Percentiles rank a stretch among this genome's conserved stretches.
Conservation (phyloP, 64 coral and sea anemone genomes). For the Porites australiensis region DNA sequence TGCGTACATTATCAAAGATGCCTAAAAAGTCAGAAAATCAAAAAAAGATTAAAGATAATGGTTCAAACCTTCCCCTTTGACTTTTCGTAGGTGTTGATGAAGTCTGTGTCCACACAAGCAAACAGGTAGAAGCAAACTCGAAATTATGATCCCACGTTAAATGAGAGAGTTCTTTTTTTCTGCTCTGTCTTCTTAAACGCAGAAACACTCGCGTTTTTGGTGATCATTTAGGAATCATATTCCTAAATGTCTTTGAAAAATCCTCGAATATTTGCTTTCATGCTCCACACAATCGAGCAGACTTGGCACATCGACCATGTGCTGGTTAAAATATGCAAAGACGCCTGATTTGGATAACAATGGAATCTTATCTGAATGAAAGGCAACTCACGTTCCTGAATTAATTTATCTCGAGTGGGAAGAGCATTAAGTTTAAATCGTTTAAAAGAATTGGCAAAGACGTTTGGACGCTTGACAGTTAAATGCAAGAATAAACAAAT, state of each 20-base stretch:
- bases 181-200: background rate
- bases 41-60: background rate
- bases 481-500: too few species aligned
- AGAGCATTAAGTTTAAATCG: too few species aligned
- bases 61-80: background rate
- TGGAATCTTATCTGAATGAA: background rate
- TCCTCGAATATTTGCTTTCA: slow-evolving; percentile 1
- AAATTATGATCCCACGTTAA: background rate
- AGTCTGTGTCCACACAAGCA: background rate
- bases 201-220: background rate
- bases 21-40: background rate
- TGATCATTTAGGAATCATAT: background rate
- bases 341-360: slow-evolving; percentile 36
- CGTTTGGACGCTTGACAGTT: too few species aligned
- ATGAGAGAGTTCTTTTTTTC: background rate
- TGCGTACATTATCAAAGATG: background rate
- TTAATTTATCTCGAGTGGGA: background rate
- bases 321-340: slow-evolving; percentile 44
- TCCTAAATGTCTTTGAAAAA: slow-evolving; percentile 27
- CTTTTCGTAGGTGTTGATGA: background rate
- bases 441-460: too few species aligned
- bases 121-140: background rate
- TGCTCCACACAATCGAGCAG: background rate
- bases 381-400: background rate
- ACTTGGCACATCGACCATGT: background rate